These are phyloP conservation scores for Entelurus aequoreus DNA, from an alignment of 2,113 vertebrate genomes.

Conservation along the genomic window DNA sequence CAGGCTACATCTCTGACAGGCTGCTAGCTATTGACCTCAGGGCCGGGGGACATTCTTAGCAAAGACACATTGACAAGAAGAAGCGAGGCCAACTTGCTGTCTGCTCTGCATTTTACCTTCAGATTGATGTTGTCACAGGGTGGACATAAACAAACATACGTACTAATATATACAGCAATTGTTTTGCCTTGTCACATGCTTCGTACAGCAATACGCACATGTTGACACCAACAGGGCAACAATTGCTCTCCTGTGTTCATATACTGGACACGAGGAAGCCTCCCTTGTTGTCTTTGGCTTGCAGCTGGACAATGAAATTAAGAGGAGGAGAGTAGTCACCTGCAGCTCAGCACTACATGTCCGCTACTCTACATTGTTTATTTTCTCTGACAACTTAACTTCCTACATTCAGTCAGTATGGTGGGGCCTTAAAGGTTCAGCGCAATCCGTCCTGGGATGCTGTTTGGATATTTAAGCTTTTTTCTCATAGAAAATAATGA, in stretches of 20 bases:
- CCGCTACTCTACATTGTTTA: constrained; percentile 33
- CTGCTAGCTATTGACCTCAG: constrained; percentile 50
- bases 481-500: too few relatives aligned
- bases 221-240: constrained; percentile 20
- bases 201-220: neutral
- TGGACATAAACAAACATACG: constrained; percentile 15
- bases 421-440: too few relatives aligned
- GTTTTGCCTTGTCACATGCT: constrained; percentile 16
- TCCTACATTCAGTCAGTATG: neutral
- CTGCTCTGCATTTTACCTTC: constrained; percentile 62
- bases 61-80: constrained; percentile 47
- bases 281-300: constrained; percentile 32
- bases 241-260: constrained; percentile 9
- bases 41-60: constrained; percentile 28
- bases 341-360: constrained; percentile 24
- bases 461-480: too few relatives aligned
- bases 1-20: constrained; percentile 39
- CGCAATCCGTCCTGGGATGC: too few relatives aligned
- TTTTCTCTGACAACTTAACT: constrained; percentile 14
- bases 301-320: constrained; percentile 44
- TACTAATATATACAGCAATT: constrained; percentile 6
- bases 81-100: constrained; percentile 52
- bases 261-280: constrained; percentile 5
- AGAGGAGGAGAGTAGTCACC: constrained; percentile 41
- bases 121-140: constrained; percentile 50